Evolutionary conservation across 2,888 invertebrate genomes (phyloP), one percentile per base, ranked within the genome.

Genomic region (Eudasyphora cyanicolor): DNA sequence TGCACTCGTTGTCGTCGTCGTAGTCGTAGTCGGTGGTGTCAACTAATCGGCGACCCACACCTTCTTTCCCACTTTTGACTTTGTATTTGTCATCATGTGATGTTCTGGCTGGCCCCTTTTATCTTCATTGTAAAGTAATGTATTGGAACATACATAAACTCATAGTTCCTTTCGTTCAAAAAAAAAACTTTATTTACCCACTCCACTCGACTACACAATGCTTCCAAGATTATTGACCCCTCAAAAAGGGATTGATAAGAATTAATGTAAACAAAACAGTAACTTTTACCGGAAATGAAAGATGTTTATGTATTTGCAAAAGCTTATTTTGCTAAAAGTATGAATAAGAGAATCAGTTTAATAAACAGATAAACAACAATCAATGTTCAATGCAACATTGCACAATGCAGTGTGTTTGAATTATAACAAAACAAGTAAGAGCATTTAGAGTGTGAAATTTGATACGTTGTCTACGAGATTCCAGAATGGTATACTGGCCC

Each of bases 201-300:
- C n/a, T 38, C 19, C 35, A 12, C 17, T 19, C 38, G 6, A 10
- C 10, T n/a, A n/a, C n/a, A n/a, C 10, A 17, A 19, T 35, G 35
- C n/a, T n/a, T n/a, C 7, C 19, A 67, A 42, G 67, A 67, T 38
- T 67, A 67, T 67, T 67, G 67, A 67, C 67, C 67, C n/a, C 42
- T 4, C 17, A 35, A 3, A 24, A 35, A 14, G 38, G 24, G 38
- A 67, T 35, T 67, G 67, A 42, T 67, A 67, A 14, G 38, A 35
- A 35, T 12, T n/a, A 45, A n/a, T 60, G 14, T 2, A 29, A 60
- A 60, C 14, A 60, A 14, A 60, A 60, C 42, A 38, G 21, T 21
- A 42, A 67, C 67, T 35, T 24, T 19, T 24, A 67, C 42, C 42
- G 67, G 67, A 67, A 67, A 67, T 67, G 21, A 38, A 64, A 38